These are phyloP conservation scores for Zele albiditarsus DNA, from an alignment of 2,888 invertebrate genomes.

Conservation along the genomic window DNA sequence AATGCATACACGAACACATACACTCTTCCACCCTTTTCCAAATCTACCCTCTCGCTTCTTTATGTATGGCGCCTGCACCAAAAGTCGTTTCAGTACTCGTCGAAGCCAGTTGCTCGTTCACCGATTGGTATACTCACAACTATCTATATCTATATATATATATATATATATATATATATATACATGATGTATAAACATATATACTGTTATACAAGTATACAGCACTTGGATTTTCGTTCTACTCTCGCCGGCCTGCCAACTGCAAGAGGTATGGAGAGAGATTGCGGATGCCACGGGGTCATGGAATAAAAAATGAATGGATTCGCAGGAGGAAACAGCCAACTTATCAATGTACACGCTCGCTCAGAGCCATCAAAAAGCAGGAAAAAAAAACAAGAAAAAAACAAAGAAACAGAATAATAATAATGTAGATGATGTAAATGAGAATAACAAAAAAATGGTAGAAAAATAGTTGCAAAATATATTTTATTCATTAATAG, in stretches of 20 bases:
- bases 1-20: constrained; percentile 16
- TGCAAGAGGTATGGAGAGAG: constrained; percentile 33
- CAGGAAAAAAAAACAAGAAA: neutral
- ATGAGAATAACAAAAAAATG: too few species aligned
- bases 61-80: neutral
- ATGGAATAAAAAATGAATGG: constrained; percentile 39
- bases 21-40: neutral
- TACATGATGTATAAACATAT: constrained; percentile 11
- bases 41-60: neutral
- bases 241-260: constrained; percentile 32
- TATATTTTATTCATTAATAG: too few species aligned
- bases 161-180: constrained; percentile 3
- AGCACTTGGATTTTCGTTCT: constrained; percentile 22
- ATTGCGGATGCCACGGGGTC: constrained; percentile 40
- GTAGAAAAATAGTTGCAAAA: too few species aligned
- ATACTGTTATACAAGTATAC: constrained; percentile 17
- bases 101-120: constrained; percentile 34
- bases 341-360: constrained; percentile 39
- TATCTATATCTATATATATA: neutral
- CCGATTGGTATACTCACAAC: constrained; percentile 26
- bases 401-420: neutral
- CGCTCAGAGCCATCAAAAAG: constrained; percentile 26
- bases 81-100: constrained; percentile 30
- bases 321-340: constrained; percentile 36
- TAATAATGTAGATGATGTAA: too few species aligned